Conservation (phyloP, 1,140 invertebrate species). For the Grapholita molesta region DNA sequence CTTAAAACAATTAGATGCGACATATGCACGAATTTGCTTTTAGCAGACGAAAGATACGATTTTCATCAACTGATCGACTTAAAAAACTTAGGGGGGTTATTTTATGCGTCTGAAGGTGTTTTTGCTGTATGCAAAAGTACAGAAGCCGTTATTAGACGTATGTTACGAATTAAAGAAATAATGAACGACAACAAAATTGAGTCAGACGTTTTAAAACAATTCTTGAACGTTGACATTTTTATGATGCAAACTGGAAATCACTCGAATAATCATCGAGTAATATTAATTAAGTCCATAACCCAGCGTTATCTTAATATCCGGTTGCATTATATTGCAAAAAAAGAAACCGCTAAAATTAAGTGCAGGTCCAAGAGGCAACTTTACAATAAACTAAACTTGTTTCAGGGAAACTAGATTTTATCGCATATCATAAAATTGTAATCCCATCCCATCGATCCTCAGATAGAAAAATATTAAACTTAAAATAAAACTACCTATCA, state of each 20-base stretch:
- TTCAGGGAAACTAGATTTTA: not conserved
- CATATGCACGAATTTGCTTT: not conserved
- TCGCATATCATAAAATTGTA: not conserved
- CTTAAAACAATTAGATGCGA: not conserved
- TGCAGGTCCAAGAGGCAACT: not conserved
- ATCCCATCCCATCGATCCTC: not conserved
- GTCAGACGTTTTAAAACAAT: not conserved
- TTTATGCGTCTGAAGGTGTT: not conserved
- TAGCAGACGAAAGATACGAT: not conserved
- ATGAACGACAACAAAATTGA: not conserved
- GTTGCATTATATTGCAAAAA: not conserved
- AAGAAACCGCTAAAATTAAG: not conserved
- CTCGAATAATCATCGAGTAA: not conserved
- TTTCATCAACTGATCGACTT: not conserved
- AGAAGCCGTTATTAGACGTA: not conserved
- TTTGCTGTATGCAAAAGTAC: not conserved
- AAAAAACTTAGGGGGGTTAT: not conserved
- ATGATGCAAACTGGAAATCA: not conserved
- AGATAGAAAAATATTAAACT: not conserved
- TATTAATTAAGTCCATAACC: not conserved
- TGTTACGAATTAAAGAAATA: not conserved
- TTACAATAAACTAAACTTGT: not conserved
- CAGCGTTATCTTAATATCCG: not conserved
- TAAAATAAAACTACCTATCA: conserved; percentile 9
- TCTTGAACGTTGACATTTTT: not conserved